phyloP scores from a whole-genome alignment of 1,140 invertebrate genomes.

The Aphelinus atriplicis region DNA sequence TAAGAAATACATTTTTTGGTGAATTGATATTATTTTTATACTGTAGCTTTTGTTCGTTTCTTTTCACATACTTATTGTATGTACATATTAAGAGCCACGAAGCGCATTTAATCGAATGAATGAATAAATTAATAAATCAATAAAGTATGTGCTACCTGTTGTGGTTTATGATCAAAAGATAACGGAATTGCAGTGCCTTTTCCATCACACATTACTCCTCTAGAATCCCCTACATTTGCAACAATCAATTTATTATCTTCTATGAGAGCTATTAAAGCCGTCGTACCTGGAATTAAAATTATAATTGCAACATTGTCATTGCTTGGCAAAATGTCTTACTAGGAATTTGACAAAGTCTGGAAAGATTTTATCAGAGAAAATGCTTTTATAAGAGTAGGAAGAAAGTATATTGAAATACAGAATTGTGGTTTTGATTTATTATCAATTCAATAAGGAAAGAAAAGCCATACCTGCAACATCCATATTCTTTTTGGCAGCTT shows the following conservation, averaged over 20 bases:
- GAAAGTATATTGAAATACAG: no score
- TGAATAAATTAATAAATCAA: conserved; percentile 25
- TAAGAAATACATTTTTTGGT: conserved; percentile 3
- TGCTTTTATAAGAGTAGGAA: no score
- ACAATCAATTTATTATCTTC: conserved; percentile 86
- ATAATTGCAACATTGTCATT: no score
- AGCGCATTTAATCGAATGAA: no score
- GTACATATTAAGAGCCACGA: no score
- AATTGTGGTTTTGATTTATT: no score
- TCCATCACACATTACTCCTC: conserved; percentile 93
- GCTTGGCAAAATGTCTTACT: no score
- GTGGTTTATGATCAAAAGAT: conserved; percentile 96
- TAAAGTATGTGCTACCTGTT: conserved; percentile 74
- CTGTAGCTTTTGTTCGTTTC: no score
- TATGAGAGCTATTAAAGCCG: conserved; percentile 87
- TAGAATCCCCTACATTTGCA: conserved; percentile 95
- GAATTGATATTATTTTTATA: not conserved
- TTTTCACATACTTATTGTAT: no score
- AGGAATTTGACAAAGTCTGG: no score
- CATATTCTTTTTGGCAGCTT: conserved; percentile 81
- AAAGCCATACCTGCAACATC: conserved; percentile 80
- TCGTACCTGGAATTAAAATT: conserved; percentile 75
- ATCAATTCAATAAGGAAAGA: not conserved
- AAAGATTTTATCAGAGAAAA: no score
- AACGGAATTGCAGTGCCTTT: conserved; percentile 90